Conservation (phyloP, 2,888 invertebrate genomes). For the Xestia ashworthii region DNA sequence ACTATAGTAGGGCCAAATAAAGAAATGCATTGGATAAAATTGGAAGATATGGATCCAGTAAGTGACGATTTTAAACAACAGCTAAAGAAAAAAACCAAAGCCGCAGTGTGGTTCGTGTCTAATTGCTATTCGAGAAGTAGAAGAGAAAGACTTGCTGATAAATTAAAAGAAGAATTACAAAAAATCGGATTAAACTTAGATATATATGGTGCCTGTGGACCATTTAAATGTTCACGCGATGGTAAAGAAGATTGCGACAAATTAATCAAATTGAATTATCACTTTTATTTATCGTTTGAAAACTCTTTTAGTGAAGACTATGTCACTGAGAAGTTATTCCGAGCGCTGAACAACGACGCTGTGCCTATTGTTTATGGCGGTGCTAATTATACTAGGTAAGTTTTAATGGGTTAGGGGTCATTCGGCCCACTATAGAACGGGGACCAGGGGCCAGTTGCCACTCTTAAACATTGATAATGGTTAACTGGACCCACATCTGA, state of each 20-base stretch:
- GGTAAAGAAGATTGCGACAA: constrained; percentile 70
- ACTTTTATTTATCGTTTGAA: constrained; percentile 83
- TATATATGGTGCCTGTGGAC: constrained; percentile 68
- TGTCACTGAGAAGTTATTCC: constrained; percentile 75
- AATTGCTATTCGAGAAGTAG: constrained; percentile 62
- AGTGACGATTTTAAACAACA: constrained; percentile 68
- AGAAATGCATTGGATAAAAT: constrained; percentile 74
- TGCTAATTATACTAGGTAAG: constrained; percentile 81
- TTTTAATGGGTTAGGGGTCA: not conserved
- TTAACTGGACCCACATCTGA: no score
- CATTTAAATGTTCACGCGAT: constrained; percentile 61
- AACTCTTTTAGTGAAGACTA: constrained; percentile 81
- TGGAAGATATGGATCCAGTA: constrained; percentile 73
- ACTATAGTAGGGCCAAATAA: constrained; percentile 73
- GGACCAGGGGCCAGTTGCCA: no score
- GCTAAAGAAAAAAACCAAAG: constrained; percentile 69
- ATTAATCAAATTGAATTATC: constrained; percentile 70
- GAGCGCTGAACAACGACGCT: constrained; percentile 82
- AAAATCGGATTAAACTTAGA: constrained; percentile 60
- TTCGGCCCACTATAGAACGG: no score
- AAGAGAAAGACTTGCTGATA: constrained; percentile 52
- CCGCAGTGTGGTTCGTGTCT: constrained; percentile 76
- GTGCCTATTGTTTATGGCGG: constrained; percentile 93
- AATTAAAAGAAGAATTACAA: constrained; percentile 55
- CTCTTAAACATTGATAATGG: no score